These are phyloP conservation scores for Drosophila demipolita DNA, from an alignment of 2,888 invertebrate genomes.

Conservation along the genomic window DNA sequence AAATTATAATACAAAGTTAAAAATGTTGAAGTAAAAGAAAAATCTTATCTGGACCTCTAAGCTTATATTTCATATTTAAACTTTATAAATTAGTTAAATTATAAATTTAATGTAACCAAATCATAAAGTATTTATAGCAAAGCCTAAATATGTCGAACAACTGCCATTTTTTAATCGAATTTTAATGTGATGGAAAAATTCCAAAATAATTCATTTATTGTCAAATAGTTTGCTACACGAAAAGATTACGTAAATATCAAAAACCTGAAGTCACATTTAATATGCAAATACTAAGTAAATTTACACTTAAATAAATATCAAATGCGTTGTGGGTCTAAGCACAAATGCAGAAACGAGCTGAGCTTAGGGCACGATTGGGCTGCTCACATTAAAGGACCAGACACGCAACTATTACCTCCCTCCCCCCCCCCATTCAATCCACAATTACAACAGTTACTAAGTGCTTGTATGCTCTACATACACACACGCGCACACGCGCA, in stretches of 20 bases:
- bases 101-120: not conserved
- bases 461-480: constrained; percentile 1
- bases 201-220: not conserved
- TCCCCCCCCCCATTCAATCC: not conserved
- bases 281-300: not conserved
- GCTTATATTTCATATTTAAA: not conserved
- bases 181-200: not conserved
- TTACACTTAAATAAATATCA: constrained; percentile 1
- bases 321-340: not conserved
- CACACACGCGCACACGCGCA: not conserved
- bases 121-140: not conserved
- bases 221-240: not conserved
- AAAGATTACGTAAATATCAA: not conserved
- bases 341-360: not conserved
- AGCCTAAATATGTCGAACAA: not conserved
- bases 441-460: constrained; percentile 24
- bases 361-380: constrained; percentile 32
- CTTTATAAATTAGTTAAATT: not conserved
- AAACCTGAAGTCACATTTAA: not conserved
- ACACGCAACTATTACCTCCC: constrained; percentile 1
- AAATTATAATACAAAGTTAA: not conserved
- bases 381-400: constrained; percentile 12
- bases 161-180: not conserved
- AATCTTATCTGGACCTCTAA: not conserved
- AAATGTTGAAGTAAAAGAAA: not conserved